Evolutionary conservation across 1,140 invertebrate species (phyloP), one percentile per base, ranked within the genome.

Genomic region (Magallana gigas): DNA sequence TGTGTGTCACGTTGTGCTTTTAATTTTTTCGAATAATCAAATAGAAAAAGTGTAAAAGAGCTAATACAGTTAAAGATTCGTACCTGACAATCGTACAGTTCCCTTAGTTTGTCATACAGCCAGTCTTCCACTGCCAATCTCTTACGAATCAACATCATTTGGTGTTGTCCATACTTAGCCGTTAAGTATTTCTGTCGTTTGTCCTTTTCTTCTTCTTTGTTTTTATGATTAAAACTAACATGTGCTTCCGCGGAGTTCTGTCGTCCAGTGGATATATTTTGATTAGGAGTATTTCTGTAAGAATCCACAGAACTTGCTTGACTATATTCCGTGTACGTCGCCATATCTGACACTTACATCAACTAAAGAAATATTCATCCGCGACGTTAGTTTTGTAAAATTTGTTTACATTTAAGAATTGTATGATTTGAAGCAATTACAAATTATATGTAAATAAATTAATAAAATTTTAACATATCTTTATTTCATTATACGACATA

Each of bases 111-210:
- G 93, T 99, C 98, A 94, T 98, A 99, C 68, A 99, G 96, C 98
- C 98, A 99, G 97, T 99, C 98, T 95, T 99, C 98, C 11, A 99
- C 98, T 12, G 97, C 97, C 86, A 99, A 96, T 93, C 98, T 96
- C 95, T 99, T 99, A 90, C 98, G 96, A 92, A 99, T 99, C 88
- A 99, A 96, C 92, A 97, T 97, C 98, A 99, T 99, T 95, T 99
- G 98, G 95, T 99, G 98, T 89, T 97, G 97, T 85, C 98, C 98
- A 93, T 99, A 99, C 94, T 99, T 99, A 88, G 98, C 98, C 58
- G 98, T 99, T 88, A 99, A 96, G 95, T 99, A 99, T 90, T 95
- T 95, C 87, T 95, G 94, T 95, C 98, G 98, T 95, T 98, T 98
- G 64, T 94, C 92, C 83, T 91, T 92, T 83, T 93, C 91, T 85